A percentile compares a stretch with the other conserved stretches of the same genome.
phyloP scores from a whole-genome alignment of 2,113 vertebrate species.

The Vidua chalybeata region DNA sequence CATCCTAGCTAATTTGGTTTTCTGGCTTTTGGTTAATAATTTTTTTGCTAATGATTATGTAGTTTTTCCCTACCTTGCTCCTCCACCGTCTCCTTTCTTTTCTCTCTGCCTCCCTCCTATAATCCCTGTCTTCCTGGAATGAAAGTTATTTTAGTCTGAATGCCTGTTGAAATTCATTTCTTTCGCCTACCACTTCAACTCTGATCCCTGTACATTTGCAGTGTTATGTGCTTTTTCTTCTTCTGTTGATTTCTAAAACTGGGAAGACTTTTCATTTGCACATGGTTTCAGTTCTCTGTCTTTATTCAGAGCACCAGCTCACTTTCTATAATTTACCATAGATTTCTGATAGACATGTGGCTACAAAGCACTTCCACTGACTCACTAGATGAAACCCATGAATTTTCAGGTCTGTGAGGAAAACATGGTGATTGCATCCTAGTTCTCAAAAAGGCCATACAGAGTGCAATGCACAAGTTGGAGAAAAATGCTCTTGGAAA shows the following conservation, averaged over 20 bases:
- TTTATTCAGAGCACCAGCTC: background rate
- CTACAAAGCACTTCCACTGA: background rate
- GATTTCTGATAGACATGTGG: background rate
- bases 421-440: background rate
- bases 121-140: background rate
- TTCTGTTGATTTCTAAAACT: slow-evolving; percentile 41
- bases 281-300: background rate
- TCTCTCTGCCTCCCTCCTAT: background rate
- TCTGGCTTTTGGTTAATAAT: background rate
- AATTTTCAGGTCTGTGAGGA: slow-evolving; percentile 20
- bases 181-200: background rate
- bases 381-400: background rate
- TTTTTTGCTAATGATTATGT: background rate
- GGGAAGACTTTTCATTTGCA: slow-evolving; percentile 35
- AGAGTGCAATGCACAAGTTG: background rate
- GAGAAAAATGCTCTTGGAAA: slow-evolving; percentile 14
- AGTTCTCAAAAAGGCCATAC: background rate
- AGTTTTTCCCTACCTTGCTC: background rate
- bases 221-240: background rate
- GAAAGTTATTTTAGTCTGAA: slow-evolving; percentile 22
- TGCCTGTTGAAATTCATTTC: background rate
- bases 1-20: background rate
- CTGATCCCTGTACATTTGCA: background rate
- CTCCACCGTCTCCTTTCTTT: background rate
- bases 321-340: background rate